Evolutionary conservation across 2,888 invertebrate species (phyloP).

Genomic region (Morpho deidamia): DNA sequence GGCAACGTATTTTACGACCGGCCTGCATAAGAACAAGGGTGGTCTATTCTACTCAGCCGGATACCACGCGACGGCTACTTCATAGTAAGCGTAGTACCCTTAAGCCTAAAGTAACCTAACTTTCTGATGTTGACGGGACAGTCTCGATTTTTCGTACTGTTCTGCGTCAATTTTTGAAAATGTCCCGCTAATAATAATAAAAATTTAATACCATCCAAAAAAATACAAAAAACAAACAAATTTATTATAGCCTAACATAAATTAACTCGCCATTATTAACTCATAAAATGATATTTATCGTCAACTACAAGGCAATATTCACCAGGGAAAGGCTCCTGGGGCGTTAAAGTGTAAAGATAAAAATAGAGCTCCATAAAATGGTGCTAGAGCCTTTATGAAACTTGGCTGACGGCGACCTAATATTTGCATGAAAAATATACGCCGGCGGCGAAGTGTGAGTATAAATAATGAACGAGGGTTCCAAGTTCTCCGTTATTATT

Average conservation of each 20-base stretch:
- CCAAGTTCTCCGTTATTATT: conserved; percentile 49
- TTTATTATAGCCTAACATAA: not conserved
- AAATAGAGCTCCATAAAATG: conserved; percentile 28
- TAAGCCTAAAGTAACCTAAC: too few relatives aligned
- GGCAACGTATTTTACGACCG: too few relatives aligned
- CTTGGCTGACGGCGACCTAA: conserved; percentile 33
- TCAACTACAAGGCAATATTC: conserved; percentile 22
- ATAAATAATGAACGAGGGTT: conserved; percentile 56
- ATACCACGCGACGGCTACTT: too few relatives aligned
- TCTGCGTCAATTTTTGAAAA: too few relatives aligned
- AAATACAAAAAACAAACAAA: not conserved
- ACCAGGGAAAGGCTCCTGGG: conserved; percentile 14
- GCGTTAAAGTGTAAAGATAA: conserved; percentile 22
- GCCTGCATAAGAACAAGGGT: too few relatives aligned
- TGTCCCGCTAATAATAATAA: not conserved
- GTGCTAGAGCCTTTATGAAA: conserved; percentile 29
- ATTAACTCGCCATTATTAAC: conserved; percentile 9
- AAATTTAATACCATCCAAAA: not conserved
- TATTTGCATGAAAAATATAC: conserved; percentile 62
- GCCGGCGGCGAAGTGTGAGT: conserved; percentile 52
- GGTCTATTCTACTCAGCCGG: too few relatives aligned
- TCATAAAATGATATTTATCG: conserved; percentile 21
- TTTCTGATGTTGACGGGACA: too few relatives aligned
- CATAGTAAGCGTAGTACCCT: too few relatives aligned
- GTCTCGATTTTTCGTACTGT: too few relatives aligned